Evolutionary conservation across 2,888 invertebrate genomes (phyloP), one percentile per base, ranked within the genome.

Genomic region (Drosophila anomalata): DNA sequence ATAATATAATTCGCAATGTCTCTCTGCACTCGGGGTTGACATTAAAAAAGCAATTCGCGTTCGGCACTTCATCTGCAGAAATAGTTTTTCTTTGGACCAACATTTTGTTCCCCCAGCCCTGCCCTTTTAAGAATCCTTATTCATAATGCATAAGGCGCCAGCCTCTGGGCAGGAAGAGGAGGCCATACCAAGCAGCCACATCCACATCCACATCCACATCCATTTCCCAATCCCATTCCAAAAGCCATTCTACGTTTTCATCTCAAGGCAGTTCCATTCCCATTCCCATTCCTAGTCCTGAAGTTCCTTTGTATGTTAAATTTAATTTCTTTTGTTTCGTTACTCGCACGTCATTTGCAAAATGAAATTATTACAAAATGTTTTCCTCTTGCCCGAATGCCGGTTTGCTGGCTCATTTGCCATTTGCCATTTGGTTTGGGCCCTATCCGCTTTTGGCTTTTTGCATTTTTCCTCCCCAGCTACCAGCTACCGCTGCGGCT

Each of bases 271-370:
- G 24, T 20, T 63, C 14, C 63, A 63, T 63, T 24, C 22, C 22
- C 65, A 54, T 31, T 63, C 63, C 63, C 24, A 53, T 39, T 39
- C 41, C 41, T 42, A 42, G 14, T 42, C 20, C 12, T 31, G 31
- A 52, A 39, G 55, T 56, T 71, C 70, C 71, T 70, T 84, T 82
- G 78, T 87, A 85, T 82, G 87, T 83, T 78, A 77, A 83, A 84
- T 78, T 77, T 79, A 87, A 78, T 82, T 88, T 88, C 89, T 88
- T 89, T 89, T 89, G 89, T 89, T 89, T 78, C 80, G 82, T 89
- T 82, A 88, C 88, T 89, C 84, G 89, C 83, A 88, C 89, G 89
- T 89, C 89, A 89, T 89, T 89, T 89, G 88, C 89, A 89, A 89
- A 89, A 89, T 89, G 77, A 89, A 89, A 89, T 89, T 89, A 89